Percentiles rank a stretch among this genome's conserved stretches.
Evolutionary conservation across 2,797 vertebrate species (phyloP).

Genomic region (Sebastes jordani): DNA sequence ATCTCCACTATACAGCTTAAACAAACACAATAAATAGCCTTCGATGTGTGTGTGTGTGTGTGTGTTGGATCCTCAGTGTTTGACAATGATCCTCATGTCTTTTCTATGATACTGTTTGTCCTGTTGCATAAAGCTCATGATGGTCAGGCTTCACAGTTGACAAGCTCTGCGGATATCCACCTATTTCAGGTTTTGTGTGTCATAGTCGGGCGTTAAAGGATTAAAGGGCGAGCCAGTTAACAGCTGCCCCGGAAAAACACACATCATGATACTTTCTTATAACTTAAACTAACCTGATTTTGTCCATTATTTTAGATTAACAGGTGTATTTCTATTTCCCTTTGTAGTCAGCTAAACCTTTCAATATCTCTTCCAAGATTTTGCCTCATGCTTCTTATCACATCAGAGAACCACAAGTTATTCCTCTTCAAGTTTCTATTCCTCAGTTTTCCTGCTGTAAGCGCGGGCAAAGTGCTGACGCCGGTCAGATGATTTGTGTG

Average conservation of each 20-base stretch:
- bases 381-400: neutral
- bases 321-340: neutral
- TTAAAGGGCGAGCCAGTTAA: neutral
- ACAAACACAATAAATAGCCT: conserved; percentile 19
- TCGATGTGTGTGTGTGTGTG: neutral
- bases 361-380: neutral
- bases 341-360: neutral
- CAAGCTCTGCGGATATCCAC: conserved; percentile 23
- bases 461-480: conserved; percentile 22
- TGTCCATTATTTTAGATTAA: neutral
- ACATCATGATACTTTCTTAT: neutral
- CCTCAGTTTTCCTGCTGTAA: neutral
- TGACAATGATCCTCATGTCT: conserved; percentile 24
- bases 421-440: neutral
- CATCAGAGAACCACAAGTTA: neutral
- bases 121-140: neutral
- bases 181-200: conserved; percentile 55
- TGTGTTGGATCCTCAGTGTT: neutral
- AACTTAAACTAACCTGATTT: neutral
- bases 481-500: conserved; percentile 54
- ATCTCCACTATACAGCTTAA: conserved; percentile 13
- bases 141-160: conserved; percentile 3
- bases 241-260: conserved; percentile 17
- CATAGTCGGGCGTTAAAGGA: conserved; percentile 26
- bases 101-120: conserved; percentile 20